Conservation (phyloP, 2,113 vertebrate species). For the Rhea americana region DNA sequence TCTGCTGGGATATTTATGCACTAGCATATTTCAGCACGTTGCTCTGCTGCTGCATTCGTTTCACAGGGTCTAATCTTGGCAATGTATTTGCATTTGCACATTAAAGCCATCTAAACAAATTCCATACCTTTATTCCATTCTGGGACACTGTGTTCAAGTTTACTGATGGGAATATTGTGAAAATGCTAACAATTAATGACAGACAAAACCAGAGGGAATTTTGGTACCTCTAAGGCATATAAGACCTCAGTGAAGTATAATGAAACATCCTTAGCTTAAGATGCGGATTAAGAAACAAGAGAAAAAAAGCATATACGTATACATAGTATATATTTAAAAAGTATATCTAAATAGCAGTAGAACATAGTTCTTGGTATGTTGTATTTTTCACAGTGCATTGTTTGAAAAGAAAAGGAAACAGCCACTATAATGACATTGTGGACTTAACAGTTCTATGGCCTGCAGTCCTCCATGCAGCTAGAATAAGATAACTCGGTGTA, state of each 20-base stretch:
- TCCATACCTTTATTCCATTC: neutral
- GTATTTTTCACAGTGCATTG: no score
- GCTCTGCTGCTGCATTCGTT: neutral
- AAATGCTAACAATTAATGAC: neutral
- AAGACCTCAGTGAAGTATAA: neutral
- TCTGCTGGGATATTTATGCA: slow-evolving; percentile 15
- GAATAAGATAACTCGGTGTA: neutral
- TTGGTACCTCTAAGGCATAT: neutral
- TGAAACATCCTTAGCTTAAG: neutral
- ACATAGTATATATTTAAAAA: neutral
- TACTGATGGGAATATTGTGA: neutral
- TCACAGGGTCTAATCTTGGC: neutral
- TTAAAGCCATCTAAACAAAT: neutral
- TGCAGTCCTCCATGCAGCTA: neutral
- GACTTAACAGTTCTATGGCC: neutral
- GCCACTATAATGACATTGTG: neutral
- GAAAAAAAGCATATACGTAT: neutral
- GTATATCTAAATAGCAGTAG: neutral
- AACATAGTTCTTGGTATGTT: no score
- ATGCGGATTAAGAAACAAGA: neutral
- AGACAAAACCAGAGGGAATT: neutral
- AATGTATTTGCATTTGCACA: neutral
- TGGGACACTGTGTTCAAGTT: neutral
- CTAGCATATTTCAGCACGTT: neutral
- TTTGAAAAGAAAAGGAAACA: neutral